phyloP scores from a whole-genome alignment of 2,113 vertebrate genomes.

The Seriola dumerili region DNA sequence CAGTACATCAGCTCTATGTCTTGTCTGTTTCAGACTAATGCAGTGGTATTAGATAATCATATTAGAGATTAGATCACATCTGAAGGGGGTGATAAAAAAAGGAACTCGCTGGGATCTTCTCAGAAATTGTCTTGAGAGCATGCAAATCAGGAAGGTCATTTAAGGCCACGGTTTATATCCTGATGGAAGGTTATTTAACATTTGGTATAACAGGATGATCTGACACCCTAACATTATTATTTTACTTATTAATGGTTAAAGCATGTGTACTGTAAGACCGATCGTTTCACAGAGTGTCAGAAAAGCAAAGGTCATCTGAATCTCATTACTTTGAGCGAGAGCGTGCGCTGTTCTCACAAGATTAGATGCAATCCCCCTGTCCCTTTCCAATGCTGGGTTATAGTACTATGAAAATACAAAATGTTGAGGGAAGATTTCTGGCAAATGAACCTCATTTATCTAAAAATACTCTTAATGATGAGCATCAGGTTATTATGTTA shows the following conservation, averaged over 20 bases:
- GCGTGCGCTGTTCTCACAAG: conserved; percentile 39
- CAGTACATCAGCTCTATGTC: conserved; percentile 38
- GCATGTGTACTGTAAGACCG: conserved; percentile 1
- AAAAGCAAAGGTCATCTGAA: conserved; percentile 52
- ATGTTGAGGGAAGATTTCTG: not conserved
- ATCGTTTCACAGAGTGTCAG: conserved; percentile 29
- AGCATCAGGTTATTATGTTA: conserved; percentile 4
- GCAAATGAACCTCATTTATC: not conserved
- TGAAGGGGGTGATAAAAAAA: not conserved
- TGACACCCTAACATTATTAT: conserved; percentile 5
- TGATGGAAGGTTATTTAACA: conserved; percentile 23
- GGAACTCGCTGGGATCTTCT: not conserved
- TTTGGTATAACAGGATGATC: not conserved
- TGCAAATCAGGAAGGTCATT: conserved; percentile 18
- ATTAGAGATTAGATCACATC: conserved; percentile 44
- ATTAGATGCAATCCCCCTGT: conserved; percentile 45
- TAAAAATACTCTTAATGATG: not conserved
- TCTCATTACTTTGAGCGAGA: conserved; percentile 43
- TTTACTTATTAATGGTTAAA: not conserved
- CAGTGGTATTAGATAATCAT: conserved; percentile 33
- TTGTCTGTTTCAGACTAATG: conserved; percentile 33
- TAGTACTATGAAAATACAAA: not conserved
- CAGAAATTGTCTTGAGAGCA: conserved; percentile 13
- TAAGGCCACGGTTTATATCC: conserved; percentile 13
- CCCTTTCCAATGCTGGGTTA: conserved; percentile 18